phyloP scores from a whole-genome alignment of 2,888 invertebrate genomes.

The Zygogramma bicolorata region DNA sequence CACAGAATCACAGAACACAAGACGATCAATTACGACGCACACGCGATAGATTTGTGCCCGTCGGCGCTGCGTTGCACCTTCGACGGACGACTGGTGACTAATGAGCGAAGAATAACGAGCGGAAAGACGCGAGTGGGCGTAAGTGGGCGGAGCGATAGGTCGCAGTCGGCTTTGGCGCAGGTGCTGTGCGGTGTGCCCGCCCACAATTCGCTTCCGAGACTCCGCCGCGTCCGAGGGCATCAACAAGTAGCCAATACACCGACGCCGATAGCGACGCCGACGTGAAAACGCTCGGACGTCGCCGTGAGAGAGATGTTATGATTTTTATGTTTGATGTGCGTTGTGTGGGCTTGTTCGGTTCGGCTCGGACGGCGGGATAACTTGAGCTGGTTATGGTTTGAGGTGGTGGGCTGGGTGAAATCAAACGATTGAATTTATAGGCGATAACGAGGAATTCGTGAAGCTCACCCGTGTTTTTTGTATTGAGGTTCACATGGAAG shows the following conservation, averaged over 20 bases:
- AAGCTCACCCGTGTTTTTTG: too few relatives aligned
- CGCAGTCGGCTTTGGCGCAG: conserved; percentile 61
- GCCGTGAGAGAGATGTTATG: conserved; percentile 29
- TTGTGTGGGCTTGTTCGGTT: background rate
- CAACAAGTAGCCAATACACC: conserved; percentile 68
- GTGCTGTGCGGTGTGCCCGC: conserved; percentile 61
- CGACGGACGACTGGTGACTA: conserved; percentile 54
- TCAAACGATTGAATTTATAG: too few relatives aligned
- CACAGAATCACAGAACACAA: conserved; percentile 39
- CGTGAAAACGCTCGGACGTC: conserved; percentile 11
- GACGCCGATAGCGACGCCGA: conserved; percentile 19
- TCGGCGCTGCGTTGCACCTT: conserved; percentile 22
- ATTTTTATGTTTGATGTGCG: conserved; percentile 15
- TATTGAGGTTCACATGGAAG: too few relatives aligned
- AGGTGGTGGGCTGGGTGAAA: background rate
- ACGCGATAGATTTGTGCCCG: conserved; percentile 17
- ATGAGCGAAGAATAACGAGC: conserved; percentile 57
- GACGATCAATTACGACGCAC: conserved; percentile 16
- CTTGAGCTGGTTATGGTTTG: conserved; percentile 4
- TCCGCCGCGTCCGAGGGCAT: conserved; percentile 53
- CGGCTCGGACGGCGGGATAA: background rate
- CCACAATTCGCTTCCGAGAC: conserved; percentile 58
- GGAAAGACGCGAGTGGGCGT: conserved; percentile 59
- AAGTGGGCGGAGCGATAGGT: conserved; percentile 61
- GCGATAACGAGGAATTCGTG: too few relatives aligned